Percentiles rank a stretch among this genome's conserved stretches.
These are phyloP conservation scores for Bombus sibiricus DNA, from an alignment of 1,140 invertebrate genomes.

Conservation along the genomic window DNA sequence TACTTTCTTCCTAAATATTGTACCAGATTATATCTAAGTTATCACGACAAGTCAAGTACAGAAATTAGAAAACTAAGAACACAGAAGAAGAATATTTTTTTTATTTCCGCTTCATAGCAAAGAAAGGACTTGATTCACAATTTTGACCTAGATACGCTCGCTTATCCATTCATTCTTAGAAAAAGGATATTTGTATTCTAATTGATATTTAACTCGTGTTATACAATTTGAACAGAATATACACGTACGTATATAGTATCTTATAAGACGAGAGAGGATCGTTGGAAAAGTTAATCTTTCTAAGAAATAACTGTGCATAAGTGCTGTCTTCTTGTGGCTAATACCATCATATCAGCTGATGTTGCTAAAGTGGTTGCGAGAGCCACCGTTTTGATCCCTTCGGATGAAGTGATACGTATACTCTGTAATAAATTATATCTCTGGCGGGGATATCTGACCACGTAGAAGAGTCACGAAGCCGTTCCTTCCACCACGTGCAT, in stretches of 20 bases:
- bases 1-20: no score
- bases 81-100: no score
- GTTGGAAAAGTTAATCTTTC: not conserved
- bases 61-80: no score
- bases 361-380: not conserved
- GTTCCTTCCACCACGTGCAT: not conserved
- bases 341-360: not conserved
- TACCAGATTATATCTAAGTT: no score
- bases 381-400: not conserved
- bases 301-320: slow-evolving; percentile 10
- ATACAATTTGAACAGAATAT: not conserved
- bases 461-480: not conserved
- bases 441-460: not conserved
- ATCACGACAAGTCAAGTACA: no score
- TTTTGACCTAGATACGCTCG: no score
- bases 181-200: no score
- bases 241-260: not conserved
- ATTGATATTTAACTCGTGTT: not conserved
- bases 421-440: slow-evolving; percentile 10
- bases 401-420: slow-evolving; percentile 3
- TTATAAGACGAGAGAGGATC: not conserved
- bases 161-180: not conserved
- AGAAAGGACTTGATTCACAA: no score
- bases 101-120: no score
- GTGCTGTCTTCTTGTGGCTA: not conserved